phyloP scores from a whole-genome alignment of 2,113 vertebrate genomes.

The Dipodomys stephensi region DNA sequence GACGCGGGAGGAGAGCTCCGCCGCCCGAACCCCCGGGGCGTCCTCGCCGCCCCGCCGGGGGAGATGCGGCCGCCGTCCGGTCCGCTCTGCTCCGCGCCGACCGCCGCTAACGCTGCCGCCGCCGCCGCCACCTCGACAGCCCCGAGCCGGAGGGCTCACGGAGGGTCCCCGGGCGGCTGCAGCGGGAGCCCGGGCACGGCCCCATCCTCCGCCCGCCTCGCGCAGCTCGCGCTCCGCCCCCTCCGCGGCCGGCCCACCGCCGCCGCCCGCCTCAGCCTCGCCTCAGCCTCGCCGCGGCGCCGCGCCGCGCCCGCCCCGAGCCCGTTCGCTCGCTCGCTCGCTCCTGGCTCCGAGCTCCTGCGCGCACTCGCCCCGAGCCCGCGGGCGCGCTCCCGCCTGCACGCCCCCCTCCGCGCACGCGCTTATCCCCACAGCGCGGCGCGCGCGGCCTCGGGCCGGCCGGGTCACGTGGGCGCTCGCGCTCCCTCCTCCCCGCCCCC shows the following conservation, averaged over 20 bases:
- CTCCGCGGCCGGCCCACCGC: conserved; percentile 72
- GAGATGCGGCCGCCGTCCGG: conserved; percentile 79
- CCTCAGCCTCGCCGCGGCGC: conserved; percentile 26
- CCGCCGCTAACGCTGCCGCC: conserved; percentile 70
- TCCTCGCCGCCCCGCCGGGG: conserved; percentile 91
- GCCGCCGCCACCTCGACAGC: conserved; percentile 64
- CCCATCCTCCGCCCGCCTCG: conserved; percentile 79
- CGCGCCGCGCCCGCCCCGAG: not conserved
- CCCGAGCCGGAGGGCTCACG: conserved; percentile 74
- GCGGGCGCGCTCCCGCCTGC: not conserved
- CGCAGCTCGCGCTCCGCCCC: conserved; percentile 34
- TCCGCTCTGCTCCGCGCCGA: conserved; percentile 32
- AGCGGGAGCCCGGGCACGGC: conserved; percentile 78
- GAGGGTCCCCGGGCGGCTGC: conserved; percentile 79
- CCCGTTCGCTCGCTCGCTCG: not conserved
- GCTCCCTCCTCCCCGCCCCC: conserved; percentile 70
- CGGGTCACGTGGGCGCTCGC: conserved; percentile 79
- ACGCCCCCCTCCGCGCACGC: not conserved
- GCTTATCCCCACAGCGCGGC: not conserved
- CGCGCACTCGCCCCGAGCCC: not conserved
- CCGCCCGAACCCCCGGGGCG: conserved; percentile 87
- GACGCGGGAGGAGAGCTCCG: conserved; percentile 68
- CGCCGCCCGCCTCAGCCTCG: conserved; percentile 53
- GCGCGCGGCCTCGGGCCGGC: conserved; percentile 45
- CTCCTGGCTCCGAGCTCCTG: conserved; percentile 13